A percentile compares a stretch with the other conserved stretches of the same genome.
These are phyloP conservation scores for Nymphalis c-album DNA, from an alignment of 2,888 invertebrate species.

Conservation along the genomic window DNA sequence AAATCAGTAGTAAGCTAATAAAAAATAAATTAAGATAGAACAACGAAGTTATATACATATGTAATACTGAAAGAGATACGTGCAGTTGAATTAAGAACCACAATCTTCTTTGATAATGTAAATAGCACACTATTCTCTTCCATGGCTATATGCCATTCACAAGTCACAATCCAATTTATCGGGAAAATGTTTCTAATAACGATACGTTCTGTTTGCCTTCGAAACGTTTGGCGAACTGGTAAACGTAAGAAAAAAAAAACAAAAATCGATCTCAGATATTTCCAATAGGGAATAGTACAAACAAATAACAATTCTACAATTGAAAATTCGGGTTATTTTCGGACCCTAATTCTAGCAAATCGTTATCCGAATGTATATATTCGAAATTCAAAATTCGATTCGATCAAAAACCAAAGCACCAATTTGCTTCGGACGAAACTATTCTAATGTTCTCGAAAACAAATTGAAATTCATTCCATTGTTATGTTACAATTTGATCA, in stretches of 20 bases:
- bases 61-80: too few species aligned
- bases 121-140: not conserved
- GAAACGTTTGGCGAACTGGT: not conserved
- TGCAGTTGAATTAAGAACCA: too few species aligned
- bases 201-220: not conserved
- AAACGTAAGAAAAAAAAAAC: not conserved
- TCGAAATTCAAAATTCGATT: not conserved
- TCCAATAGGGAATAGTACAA: too few species aligned
- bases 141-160: not conserved
- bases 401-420: not conserved
- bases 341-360: not conserved
- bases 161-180: not conserved
- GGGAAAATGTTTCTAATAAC: not conserved
- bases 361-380: not conserved
- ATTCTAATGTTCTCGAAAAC: conserved; percentile 24
- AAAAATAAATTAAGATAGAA: too few species aligned
- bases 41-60: too few species aligned
- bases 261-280: not conserved
- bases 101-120: not conserved
- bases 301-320: too few species aligned
- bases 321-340: too few species aligned
- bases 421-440: conserved; percentile 21
- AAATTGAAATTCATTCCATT: conserved; percentile 25
- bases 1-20: too few species aligned
- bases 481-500: conserved; percentile 27